Percentiles rank a stretch among this genome's conserved stretches.
phyloP scores from a whole-genome alignment of 2,888 invertebrate species.

The Apamea monoglypha region DNA sequence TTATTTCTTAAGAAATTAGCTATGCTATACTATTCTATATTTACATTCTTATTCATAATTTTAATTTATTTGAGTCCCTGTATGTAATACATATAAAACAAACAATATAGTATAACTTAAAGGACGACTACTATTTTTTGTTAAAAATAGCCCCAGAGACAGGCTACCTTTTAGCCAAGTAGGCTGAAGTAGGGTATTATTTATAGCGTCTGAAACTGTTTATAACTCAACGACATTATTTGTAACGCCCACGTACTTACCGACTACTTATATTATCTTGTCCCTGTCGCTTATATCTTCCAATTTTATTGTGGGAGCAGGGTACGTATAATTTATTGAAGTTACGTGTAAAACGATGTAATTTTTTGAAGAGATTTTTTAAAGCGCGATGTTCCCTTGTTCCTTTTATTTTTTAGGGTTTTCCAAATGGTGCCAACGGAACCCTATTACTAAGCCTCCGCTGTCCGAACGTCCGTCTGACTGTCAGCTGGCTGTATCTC shows the following conservation, averaged over 20 bases:
- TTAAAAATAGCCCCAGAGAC: constrained; percentile 15
- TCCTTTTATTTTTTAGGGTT: neutral
- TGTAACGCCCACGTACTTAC: constrained; percentile 52
- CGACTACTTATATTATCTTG: constrained; percentile 28
- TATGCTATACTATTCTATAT: neutral
- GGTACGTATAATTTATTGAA: constrained; percentile 11
- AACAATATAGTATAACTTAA: neutral
- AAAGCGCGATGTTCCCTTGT: neutral
- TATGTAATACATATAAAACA: neutral
- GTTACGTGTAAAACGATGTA: neutral
- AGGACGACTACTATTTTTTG: constrained; percentile 2
- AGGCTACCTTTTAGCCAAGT: constrained; percentile 30
- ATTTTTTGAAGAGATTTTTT: neutral
- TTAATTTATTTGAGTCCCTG: neutral
- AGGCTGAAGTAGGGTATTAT: constrained; percentile 40
- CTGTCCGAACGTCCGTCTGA: neutral
- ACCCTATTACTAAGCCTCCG: neutral
- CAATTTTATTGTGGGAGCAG: constrained; percentile 34
- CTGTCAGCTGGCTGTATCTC: neutral
- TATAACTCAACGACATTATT: constrained; percentile 44
- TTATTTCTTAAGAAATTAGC: no score
- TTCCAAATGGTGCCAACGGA: neutral
- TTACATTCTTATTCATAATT: neutral
- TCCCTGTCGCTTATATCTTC: constrained; percentile 24
- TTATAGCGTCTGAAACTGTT: constrained; percentile 40